phyloP scores from a whole-genome alignment of 2,888 invertebrate species.

The Artemia sp. region DNA sequence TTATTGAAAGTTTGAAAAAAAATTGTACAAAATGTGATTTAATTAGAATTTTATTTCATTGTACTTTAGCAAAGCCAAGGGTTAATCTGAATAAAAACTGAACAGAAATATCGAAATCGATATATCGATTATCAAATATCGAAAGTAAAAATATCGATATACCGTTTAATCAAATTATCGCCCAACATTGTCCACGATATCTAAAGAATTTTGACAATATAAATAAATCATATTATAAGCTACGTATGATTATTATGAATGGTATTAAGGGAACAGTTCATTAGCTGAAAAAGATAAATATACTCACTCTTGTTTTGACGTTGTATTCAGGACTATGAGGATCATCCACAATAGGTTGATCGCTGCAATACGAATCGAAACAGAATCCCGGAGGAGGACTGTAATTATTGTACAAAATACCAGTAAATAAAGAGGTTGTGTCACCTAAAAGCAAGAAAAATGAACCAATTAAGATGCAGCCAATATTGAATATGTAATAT shows the following conservation, averaged over 20 bases:
- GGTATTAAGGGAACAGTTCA: conserved; percentile 12
- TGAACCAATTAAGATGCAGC: neutral
- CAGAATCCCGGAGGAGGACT: conserved; percentile 77
- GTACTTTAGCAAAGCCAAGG: too few species aligned
- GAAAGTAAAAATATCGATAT: too few species aligned
- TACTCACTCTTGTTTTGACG: conserved; percentile 48
- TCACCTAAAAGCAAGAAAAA: conserved; percentile 29
- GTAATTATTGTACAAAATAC: conserved; percentile 62
- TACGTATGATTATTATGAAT: conserved; percentile 20
- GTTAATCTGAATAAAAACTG: too few species aligned
- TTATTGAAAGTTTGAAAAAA: too few species aligned
- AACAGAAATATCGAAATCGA: too few species aligned
- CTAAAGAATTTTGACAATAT: too few species aligned
- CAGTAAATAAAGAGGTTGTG: conserved; percentile 57
- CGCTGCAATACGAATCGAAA: conserved; percentile 67
- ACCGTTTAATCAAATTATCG: too few species aligned
- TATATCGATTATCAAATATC: too few species aligned
- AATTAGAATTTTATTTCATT: too few species aligned
- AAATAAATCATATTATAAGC: too few species aligned
- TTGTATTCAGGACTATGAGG: conserved; percentile 61
- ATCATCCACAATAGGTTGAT: conserved; percentile 74
- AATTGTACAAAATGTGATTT: too few species aligned
- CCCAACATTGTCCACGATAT: too few species aligned
- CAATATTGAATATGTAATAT: neutral
- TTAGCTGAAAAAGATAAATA: neutral